Base-by-base conservation (phyloP, 2,797 vertebrate genomes). In the Tokudaia tokunoshimensis region DNA sequence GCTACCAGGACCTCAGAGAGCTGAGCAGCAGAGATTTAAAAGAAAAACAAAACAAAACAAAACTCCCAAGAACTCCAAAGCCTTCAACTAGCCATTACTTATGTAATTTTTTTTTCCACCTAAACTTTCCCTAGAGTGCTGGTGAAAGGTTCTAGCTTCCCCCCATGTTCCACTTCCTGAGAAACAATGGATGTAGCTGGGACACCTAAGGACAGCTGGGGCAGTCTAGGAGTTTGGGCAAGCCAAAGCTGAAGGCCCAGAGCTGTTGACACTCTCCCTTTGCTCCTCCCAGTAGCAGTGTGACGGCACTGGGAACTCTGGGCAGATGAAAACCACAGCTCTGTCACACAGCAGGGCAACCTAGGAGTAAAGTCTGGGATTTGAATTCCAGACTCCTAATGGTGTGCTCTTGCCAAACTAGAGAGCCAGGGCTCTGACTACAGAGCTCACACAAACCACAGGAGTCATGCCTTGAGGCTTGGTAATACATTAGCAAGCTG, bases 21-120 rank as follows among this genome's bases (percentile, higher is more conserved):
- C 81, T 92, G 86, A 67, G n/a, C 5, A 81, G 37, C 93, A 96
- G 29, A 83, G 50, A 83, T 75, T 8, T 59, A 81, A 81, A 57
- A 59, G 9, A 37, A 81, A 59, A 55, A 79, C 3, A 3, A 61
- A 83, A 61, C 37, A 61, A 63, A 63, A 61, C n/a, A 83, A 84
- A 65, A 47, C 41, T 74, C 85, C 85, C 91, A 89, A 74, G n/a
- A 94, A 95, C 7, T 17, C 61, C 52, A 94, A 94, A 87, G 44
- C 15, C 50, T 93, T 93, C 92, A 84, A 55, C 80, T 76, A 76
- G 70, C 50, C 57, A 74, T n/a, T 41, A 61, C 78, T 52, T 63
- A 29, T 75, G 22, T 72, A 72, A 72, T 94, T 59, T 86, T 92
- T 92, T 41, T 87, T 26, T 63, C 89, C 34, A 90, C 22, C 29